These are phyloP conservation scores for Micromussa lordhowensis DNA, from an alignment of 92 coral and sea anemone genomes.

Conservation along the genomic window DNA sequence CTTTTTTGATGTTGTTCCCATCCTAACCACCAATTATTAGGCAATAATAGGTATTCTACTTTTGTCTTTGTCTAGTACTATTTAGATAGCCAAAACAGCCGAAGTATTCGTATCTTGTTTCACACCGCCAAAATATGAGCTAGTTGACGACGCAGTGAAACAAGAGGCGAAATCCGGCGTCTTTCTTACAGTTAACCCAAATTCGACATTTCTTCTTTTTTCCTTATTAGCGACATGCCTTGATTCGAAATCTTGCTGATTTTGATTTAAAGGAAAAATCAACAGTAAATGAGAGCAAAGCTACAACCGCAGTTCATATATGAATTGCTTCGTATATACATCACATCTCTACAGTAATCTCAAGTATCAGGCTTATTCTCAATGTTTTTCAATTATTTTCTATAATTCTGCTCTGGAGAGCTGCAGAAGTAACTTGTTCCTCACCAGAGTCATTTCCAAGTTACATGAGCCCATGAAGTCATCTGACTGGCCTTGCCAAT, in stretches of 20 bases:
- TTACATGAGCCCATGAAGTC: constrained; percentile 97
- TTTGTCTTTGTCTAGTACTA: no score
- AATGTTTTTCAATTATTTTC: not conserved
- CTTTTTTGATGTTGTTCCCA: not conserved
- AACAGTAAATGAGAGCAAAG: no score
- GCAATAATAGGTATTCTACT: not conserved
- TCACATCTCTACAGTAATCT: no score
- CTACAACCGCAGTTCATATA: no score
- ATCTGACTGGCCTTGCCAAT: constrained; percentile 94
- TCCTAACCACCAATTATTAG: not conserved
- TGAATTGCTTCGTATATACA: no score
- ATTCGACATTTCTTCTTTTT: not conserved
- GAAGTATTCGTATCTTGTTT: not conserved
- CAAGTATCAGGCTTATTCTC: no score
- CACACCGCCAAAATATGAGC: not conserved
- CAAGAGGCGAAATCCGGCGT: not conserved
- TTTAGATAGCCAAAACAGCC: no score
- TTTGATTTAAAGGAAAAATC: no score
- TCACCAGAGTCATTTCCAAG: constrained; percentile 53
- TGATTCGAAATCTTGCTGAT: not conserved
- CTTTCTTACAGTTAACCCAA: not conserved
- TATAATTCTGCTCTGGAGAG: not conserved
- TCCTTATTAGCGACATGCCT: not conserved
- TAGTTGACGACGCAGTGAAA: not conserved
- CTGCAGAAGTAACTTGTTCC: not conserved